Percentiles rank a stretch among this genome's conserved stretches.
phyloP scores from a whole-genome alignment of 2,888 invertebrate genomes.

The Euzophera pinguis region DNA sequence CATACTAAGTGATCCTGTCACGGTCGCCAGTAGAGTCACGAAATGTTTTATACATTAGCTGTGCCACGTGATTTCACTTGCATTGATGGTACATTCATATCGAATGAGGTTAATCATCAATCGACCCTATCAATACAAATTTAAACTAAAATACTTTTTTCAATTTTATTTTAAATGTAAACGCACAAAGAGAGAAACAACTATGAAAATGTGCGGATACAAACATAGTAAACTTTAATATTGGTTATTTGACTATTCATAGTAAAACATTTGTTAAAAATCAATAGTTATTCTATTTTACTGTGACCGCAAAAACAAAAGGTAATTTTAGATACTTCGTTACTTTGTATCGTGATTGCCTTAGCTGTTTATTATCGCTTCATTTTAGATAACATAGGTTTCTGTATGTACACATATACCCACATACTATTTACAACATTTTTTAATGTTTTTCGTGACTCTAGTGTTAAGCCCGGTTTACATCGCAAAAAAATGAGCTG shows the following conservation, averaged over 20 bases:
- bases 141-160: too few relatives aligned
- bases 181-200: too few relatives aligned
- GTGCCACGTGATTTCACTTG: neutral
- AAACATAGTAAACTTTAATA: too few relatives aligned
- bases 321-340: neutral
- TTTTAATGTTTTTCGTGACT: constrained; percentile 1
- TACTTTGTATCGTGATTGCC: neutral
- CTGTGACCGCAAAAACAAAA: neutral
- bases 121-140: too few relatives aligned
- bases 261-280: too few relatives aligned
- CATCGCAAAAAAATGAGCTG: too few relatives aligned
- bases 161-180: too few relatives aligned
- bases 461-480: too few relatives aligned
- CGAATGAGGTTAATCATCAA: too few relatives aligned
- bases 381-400: neutral
- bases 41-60: constrained; percentile 1
- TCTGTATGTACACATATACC: neutral
- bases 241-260: too few relatives aligned
- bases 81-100: too few relatives aligned
- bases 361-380: neutral
- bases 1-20: constrained; percentile 42
- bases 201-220: too few relatives aligned
- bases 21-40: constrained; percentile 25
- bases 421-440: neutral
- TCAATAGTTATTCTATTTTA: neutral